Evolutionary conservation across 2,113 vertebrate species (phyloP).

Genomic region (Cavia aperea): DNA sequence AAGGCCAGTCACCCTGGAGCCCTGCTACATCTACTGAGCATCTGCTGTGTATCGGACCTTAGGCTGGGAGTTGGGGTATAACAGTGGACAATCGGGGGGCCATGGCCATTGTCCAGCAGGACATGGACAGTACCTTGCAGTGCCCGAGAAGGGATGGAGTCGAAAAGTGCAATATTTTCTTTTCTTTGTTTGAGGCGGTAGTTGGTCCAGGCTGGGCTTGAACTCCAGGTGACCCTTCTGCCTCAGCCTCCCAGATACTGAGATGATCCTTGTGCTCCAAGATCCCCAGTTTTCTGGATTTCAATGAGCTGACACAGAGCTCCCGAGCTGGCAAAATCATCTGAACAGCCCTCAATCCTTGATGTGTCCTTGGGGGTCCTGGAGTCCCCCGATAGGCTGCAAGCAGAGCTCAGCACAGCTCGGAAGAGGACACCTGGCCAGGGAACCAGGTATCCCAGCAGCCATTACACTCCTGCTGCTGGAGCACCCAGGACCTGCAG

Average conservation of each 20-base stretch:
- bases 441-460: not conserved
- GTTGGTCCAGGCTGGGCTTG: not conserved
- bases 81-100: fast-evolving
- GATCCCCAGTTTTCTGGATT: not conserved
- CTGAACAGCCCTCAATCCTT: too few species aligned
- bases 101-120: not conserved
- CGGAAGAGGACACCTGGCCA: not conserved
- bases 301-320: not conserved
- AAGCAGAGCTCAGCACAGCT: not conserved
- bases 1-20: not conserved
- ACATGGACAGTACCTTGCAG: not conserved
- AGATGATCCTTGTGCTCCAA: not conserved
- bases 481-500: not conserved
- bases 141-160: not conserved
- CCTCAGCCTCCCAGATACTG: not conserved
- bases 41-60: not conserved
- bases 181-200: not conserved
- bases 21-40: not conserved
- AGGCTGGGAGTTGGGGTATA: not conserved
- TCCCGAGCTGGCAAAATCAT: not conserved
- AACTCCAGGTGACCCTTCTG: not conserved
- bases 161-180: not conserved
- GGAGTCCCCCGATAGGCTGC: not conserved
- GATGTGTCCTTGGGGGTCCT: not conserved
- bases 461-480: not conserved